Evolutionary conservation across 1,140 invertebrate species (phyloP), one percentile per base, ranked within the genome.

Genomic region (Atta texana): DNA sequence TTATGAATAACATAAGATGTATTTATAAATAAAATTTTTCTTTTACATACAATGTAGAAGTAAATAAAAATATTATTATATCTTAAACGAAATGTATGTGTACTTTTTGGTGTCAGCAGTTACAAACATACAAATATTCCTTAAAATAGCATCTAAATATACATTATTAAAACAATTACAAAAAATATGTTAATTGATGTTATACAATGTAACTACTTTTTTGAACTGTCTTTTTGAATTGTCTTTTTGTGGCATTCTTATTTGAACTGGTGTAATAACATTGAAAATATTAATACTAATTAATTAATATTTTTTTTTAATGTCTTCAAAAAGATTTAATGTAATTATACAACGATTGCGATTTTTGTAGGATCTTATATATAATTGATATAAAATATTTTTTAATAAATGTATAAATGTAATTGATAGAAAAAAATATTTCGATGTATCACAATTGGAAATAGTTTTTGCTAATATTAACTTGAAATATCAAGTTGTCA

Each of bases 401-500:
- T 61, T 21, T 24, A 71, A 59, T 5, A 71, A 59, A 82, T 2
- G 12, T 88, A 75, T 16, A 59, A 85, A 59, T 24, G 78, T 69
- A n/a, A 82, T 59, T 21, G 31, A 24, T 55, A 51, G 8, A 61
- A 44, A 59, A 31, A 71, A 16, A 21, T 59, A 72, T 72, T 59
- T 71, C 53, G 12, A 59, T 59, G 57, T 82, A 82, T 82, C 55
- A 61, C 68, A 84, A 72, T 61, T 44, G 21, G 28, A 61, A 82
- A 61, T 24, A 57, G 18, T 24, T 24, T 49, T 24, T 84, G 3
- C 4, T 61, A 74, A 74, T 61, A 74, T 31, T 55, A 12, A 81
- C 8, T 57, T 28, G 1, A 8, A 63, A 61, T 63, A 63, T 61
- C 44, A 34, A 3, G 14, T 72, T 66, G 28, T 28, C n/a, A 14